Evolutionary conservation across 2,888 invertebrate genomes (phyloP), one percentile per base, ranked within the genome.

Genomic region (Lithophane ornitopus): DNA sequence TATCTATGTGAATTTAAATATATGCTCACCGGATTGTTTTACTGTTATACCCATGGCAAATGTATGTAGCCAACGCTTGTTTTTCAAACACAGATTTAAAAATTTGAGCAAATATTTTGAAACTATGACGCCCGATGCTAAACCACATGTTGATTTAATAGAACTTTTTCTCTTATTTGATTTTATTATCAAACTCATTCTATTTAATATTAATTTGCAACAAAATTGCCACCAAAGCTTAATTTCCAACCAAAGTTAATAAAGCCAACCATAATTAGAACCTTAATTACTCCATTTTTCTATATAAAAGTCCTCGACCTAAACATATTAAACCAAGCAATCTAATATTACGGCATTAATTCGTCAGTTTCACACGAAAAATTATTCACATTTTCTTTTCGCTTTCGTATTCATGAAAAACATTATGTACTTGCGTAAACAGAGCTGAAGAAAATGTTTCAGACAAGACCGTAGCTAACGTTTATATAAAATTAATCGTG

Each of bases 371-470:
- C 66, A 78, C 79, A 39, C 49, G 56, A 82, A 78, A 84, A 82
- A 74, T 63, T 84, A 86, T 86, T 82, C 78, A 79, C 77, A 71
- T 70, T 74, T 74, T 69, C 66, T 58, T 76, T 77, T 62, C 67
- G 34, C 85, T 82, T 86, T 76, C 34, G 82, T 86, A 86, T 86
- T 86, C 84, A 86, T 86, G 86, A 84, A 86, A 85, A 82, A 82
- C 86, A 82, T 80, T 78, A 84, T 67, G 46, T 77, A 71, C 74
- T 82, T 68, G 56, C 58, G 68, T 69, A 82, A 82, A 80, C 66
- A 80, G 16, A n/a, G 63, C 74, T 66, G 28, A 66, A 74, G 52
- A 74, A 75, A 76, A 76, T 62, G 44, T 74, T 80, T 59, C 46
- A 68, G 77, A 54, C 52, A 72, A 39, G 41, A 67, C 52, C 14